phyloP scores from a whole-genome alignment of 2,113 vertebrate species.

The Passer domesticus region DNA sequence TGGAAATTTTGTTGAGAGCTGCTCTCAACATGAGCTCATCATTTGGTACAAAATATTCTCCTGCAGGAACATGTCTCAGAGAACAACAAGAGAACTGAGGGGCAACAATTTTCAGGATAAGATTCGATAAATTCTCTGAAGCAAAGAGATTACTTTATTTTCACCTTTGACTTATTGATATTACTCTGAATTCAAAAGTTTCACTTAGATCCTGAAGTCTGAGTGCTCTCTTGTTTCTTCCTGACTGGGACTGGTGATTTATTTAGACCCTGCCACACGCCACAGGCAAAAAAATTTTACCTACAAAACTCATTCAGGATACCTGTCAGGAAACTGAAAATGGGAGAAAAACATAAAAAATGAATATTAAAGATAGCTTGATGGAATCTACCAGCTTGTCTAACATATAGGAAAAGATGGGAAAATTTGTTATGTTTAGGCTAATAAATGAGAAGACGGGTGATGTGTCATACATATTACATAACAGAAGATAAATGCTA shows the following conservation, averaged over 20 bases:
- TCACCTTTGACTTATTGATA: not conserved
- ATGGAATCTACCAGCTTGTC: not conserved
- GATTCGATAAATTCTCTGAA: not conserved
- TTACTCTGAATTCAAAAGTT: not conserved
- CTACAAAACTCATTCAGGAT: not conserved
- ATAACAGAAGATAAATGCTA: not conserved
- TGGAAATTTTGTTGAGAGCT: slow-evolving; percentile 21
- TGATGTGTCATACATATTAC: not conserved
- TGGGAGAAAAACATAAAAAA: not conserved
- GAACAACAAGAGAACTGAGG: not conserved
- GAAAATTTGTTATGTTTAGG: not conserved
- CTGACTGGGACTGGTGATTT: not conserved
- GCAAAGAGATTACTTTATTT: not conserved
- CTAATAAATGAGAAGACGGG: not conserved
- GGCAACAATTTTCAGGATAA: not conserved
- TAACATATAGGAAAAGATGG: not conserved
- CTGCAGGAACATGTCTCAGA: not conserved
- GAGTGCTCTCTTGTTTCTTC: not conserved
- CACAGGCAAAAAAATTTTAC: not conserved
- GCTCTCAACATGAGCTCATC: slow-evolving; percentile 22
- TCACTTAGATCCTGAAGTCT: not conserved
- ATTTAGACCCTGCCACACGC: not conserved
- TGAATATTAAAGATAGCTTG: not conserved
- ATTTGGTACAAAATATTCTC: not conserved
- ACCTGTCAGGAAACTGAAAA: not conserved